A percentile compares a stretch with the other conserved stretches of the same genome.
Conservation (phyloP, 1,140 invertebrate genomes). For the Zaprionus camerounensis region DNA sequence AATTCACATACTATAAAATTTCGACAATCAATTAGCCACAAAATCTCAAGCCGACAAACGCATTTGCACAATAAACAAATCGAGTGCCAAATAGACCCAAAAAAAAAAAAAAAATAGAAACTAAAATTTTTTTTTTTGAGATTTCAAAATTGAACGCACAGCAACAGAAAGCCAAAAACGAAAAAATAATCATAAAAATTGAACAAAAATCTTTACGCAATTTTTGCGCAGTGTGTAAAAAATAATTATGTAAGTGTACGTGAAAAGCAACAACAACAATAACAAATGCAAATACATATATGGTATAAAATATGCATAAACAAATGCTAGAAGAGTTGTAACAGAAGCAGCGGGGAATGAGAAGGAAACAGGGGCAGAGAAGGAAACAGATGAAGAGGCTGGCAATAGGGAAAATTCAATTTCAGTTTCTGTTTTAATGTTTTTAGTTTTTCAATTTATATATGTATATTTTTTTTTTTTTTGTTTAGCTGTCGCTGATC, state of each 20-base stretch:
- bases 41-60: conserved; percentile 1
- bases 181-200: conserved; percentile 21
- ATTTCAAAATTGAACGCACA: conserved; percentile 65
- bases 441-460: conserved; percentile 18
- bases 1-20: conserved; percentile 2
- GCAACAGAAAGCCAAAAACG: conserved; percentile 31
- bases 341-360: background rate
- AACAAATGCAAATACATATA: conserved; percentile 12
- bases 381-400: background rate
- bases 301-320: conserved; percentile 42
- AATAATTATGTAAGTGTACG: conserved; percentile 61
- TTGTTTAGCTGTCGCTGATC: conserved; percentile 41
- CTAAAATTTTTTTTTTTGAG: conserved; percentile 26
- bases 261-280: conserved; percentile 36
- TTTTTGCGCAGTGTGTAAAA: background rate
- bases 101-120: conserved; percentile 42
- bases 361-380: background rate
- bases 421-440: conserved; percentile 50
- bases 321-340: conserved; percentile 13
- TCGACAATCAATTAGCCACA: conserved; percentile 34
- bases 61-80: conserved; percentile 55
- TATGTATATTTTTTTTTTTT: conserved; percentile 27
- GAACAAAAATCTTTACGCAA: conserved; percentile 35
- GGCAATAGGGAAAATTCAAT: conserved; percentile 3
- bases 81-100: conserved; percentile 48